Evolutionary conservation across 2,113 vertebrate genomes (phyloP).

Genomic region (Vulpes lagopus): DNA sequence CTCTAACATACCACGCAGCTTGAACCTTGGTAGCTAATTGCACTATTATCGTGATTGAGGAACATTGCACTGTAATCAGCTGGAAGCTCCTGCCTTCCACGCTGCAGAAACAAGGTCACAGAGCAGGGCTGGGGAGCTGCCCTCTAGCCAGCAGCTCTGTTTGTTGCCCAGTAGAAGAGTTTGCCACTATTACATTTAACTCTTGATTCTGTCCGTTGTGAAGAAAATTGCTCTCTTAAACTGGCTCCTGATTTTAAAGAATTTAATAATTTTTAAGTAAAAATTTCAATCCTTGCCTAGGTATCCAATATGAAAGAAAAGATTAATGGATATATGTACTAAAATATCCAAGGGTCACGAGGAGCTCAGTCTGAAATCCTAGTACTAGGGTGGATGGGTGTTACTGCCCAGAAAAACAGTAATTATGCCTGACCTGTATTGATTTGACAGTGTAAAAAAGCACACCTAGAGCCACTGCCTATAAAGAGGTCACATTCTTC

Average conservation of each 20-base stretch:
- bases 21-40: constrained; percentile 62
- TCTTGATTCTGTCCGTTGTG: constrained; percentile 52
- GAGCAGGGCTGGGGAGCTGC: constrained; percentile 19
- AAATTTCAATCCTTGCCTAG: constrained; percentile 21
- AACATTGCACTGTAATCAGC: constrained; percentile 47
- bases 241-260: constrained; percentile 46
- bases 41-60: constrained; percentile 60
- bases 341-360: neutral
- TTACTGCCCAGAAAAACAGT: constrained; percentile 4
- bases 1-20: constrained; percentile 60
- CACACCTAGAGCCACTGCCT: neutral
- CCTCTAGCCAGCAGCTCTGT: constrained; percentile 44
- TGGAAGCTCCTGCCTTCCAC: constrained; percentile 68
- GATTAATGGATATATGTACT: constrained; percentile 40
- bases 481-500: neutral
- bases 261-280: constrained; percentile 53
- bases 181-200: constrained; percentile 26
- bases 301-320: constrained; percentile 2
- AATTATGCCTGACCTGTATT: neutral
- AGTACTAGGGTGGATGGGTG: neutral
- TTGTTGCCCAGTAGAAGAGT: constrained; percentile 28
- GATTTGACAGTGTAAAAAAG: neutral
- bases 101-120: constrained; percentile 65
- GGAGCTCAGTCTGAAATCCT: constrained; percentile 46
- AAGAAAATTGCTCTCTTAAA: constrained; percentile 57